phyloP scores from a whole-genome alignment of 2,888 invertebrate genomes.

The Malachius bipustulatus region DNA sequence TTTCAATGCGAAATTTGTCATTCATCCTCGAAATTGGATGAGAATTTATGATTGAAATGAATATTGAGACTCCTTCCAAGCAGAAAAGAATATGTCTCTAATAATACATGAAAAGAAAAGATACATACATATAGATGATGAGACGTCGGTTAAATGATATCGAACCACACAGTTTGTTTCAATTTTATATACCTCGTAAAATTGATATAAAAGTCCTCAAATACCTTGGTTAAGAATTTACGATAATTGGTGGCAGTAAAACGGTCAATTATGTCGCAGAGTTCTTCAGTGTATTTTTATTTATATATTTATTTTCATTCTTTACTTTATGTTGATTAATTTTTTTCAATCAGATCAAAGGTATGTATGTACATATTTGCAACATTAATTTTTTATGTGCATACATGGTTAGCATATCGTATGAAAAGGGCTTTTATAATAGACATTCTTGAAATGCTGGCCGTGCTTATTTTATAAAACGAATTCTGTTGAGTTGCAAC shows the following conservation, averaged over 20 bases:
- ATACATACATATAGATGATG: not conserved
- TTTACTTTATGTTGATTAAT: constrained; percentile 21
- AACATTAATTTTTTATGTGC: too few relatives aligned
- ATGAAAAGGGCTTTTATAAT: too few relatives aligned
- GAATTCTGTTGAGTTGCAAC: too few relatives aligned
- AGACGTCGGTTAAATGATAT: constrained; percentile 16
- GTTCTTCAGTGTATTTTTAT: constrained; percentile 24
- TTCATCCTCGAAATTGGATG: constrained; percentile 39
- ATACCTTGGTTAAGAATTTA: constrained; percentile 28
- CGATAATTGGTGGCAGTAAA: constrained; percentile 32
- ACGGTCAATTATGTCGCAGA: constrained; percentile 30
- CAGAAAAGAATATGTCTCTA: constrained; percentile 32
- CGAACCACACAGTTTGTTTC: constrained; percentile 25
- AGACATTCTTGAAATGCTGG: too few relatives aligned
- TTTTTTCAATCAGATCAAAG: too few relatives aligned
- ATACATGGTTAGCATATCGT: too few relatives aligned
- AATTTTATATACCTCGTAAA: constrained; percentile 27
- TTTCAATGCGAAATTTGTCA: constrained; percentile 38
- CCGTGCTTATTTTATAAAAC: too few relatives aligned
- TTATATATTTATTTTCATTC: constrained; percentile 25
- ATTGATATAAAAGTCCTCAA: constrained; percentile 27
- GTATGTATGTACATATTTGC: too few relatives aligned
- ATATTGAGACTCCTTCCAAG: constrained; percentile 30
- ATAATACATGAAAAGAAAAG: not conserved
- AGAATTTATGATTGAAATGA: constrained; percentile 40